These are phyloP conservation scores for Eustalomyia histrio DNA, from an alignment of 2,888 invertebrate genomes.

Conservation along the genomic window DNA sequence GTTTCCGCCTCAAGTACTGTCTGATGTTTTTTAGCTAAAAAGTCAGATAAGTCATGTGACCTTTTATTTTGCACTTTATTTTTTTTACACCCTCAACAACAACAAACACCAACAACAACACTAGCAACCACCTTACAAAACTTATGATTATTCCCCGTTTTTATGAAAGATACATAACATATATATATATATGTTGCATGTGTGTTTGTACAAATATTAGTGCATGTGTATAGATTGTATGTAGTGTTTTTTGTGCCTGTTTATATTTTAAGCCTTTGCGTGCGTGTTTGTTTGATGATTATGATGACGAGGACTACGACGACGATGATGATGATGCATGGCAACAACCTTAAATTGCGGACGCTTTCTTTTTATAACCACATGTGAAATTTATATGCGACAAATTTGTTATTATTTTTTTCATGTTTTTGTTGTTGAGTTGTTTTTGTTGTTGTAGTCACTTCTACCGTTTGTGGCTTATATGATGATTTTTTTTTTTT, in stretches of 20 bases:
- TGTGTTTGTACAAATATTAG: background rate
- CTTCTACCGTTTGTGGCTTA: background rate
- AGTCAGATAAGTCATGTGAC: slow-evolving; percentile 65
- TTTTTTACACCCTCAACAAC: slow-evolving; percentile 33
- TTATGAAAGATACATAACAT: slow-evolving; percentile 7
- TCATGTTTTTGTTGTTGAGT: slow-evolving; percentile 1
- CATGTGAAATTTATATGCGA: slow-evolving; percentile 44
- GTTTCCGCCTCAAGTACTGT: slow-evolving; percentile 57
- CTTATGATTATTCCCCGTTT: slow-evolving; percentile 11
- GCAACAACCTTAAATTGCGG: slow-evolving; percentile 55
- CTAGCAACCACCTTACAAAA: slow-evolving; percentile 41
- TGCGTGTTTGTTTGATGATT: slow-evolving; percentile 61
- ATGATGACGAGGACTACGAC: slow-evolving; percentile 25
- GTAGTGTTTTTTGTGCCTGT: slow-evolving; percentile 11
- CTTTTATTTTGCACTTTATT: slow-evolving; percentile 62
- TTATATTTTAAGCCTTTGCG: slow-evolving; percentile 37
- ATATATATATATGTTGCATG: no score
- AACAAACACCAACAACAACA: background rate
- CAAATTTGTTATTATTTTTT: slow-evolving; percentile 48
- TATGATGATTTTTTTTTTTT: no score
- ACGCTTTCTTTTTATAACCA: slow-evolving; percentile 22
- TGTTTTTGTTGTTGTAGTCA: background rate
- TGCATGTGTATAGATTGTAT: background rate
- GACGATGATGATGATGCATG: slow-evolving; percentile 45
- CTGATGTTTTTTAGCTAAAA: slow-evolving; percentile 54